Conservation (phyloP, 2,113 vertebrate genomes). For the Pelvicachromis taeniatus region DNA sequence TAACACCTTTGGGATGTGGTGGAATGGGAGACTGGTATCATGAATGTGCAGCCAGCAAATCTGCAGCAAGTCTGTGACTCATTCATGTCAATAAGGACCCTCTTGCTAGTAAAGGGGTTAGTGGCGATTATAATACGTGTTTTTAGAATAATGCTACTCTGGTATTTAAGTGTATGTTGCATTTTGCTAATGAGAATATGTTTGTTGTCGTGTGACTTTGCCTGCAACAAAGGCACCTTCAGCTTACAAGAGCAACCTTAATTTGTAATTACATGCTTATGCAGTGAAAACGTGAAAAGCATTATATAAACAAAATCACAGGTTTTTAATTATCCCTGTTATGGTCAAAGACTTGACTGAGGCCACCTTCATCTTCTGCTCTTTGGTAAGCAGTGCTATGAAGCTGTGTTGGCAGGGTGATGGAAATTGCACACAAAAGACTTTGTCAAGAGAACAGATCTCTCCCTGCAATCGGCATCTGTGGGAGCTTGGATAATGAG, state of each 20-base stretch:
- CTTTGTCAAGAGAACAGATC: constrained; percentile 34
- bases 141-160: background rate
- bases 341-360: background rate
- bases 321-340: background rate
- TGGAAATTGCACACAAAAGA: constrained; percentile 10
- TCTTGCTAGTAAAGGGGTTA: background rate
- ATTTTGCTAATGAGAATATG: background rate
- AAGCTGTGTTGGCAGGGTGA: constrained; percentile 24
- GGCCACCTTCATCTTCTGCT: background rate
- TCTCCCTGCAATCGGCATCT: constrained; percentile 32
- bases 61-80: no score
- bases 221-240: background rate
- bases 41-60: background rate
- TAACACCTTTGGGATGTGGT: background rate
- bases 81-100: background rate
- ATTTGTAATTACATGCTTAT: background rate
- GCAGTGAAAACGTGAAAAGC: background rate
- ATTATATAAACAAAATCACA: background rate
- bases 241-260: background rate
- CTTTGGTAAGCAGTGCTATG: background rate
- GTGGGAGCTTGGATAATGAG: constrained; percentile 52
- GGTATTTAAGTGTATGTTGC: background rate
- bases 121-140: background rate
- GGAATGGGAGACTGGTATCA: background rate
- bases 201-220: background rate